phyloP scores from a whole-genome alignment of 2,113 vertebrate genomes.

The Sula dactylatra region DNA sequence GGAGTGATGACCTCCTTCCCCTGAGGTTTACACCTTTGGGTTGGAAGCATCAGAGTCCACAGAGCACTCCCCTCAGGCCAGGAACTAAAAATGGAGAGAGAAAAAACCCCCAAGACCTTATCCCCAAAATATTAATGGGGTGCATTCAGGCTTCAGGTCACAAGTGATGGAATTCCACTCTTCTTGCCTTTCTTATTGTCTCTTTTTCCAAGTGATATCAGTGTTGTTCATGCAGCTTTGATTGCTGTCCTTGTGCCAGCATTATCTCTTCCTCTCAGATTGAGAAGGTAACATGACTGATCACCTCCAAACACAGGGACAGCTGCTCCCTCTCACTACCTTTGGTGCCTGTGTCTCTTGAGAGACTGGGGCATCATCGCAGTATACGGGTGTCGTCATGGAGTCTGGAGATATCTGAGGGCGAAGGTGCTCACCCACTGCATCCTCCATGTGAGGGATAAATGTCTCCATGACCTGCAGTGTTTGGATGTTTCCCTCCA shows the following conservation, averaged over 20 bases:
- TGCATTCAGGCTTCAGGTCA: not conserved
- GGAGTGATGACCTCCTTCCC: not conserved
- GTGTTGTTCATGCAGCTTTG: not conserved
- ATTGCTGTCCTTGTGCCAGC: conserved; percentile 58
- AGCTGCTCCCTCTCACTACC: conserved; percentile 2
- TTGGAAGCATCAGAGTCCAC: not conserved
- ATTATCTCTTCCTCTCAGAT: conserved; percentile 61
- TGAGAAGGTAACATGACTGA: conserved; percentile 57
- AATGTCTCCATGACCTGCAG: conserved; percentile 52
- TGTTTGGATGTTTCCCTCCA: conserved; percentile 24
- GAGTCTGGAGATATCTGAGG: conserved; percentile 46
- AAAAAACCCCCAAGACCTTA: not conserved
- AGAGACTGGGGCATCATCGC: conserved; percentile 37
- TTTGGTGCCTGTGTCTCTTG: conserved; percentile 9
- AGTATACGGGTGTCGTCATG: conserved; percentile 57
- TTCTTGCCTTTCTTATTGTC: not conserved
- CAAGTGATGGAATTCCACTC: conserved; percentile 7
- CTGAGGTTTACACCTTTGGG: not conserved
- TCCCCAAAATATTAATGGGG: not conserved
- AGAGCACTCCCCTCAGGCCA: not conserved
- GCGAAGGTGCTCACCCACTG: conserved; percentile 66
- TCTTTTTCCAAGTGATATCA: not conserved
- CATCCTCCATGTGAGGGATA: conserved; percentile 46
- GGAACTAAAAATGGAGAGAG: not conserved
- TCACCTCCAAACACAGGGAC: conserved; percentile 33